These are phyloP conservation scores for Stegodyphus dumicola DNA, from an alignment of 1,140 invertebrate species.

Conservation along the genomic window DNA sequence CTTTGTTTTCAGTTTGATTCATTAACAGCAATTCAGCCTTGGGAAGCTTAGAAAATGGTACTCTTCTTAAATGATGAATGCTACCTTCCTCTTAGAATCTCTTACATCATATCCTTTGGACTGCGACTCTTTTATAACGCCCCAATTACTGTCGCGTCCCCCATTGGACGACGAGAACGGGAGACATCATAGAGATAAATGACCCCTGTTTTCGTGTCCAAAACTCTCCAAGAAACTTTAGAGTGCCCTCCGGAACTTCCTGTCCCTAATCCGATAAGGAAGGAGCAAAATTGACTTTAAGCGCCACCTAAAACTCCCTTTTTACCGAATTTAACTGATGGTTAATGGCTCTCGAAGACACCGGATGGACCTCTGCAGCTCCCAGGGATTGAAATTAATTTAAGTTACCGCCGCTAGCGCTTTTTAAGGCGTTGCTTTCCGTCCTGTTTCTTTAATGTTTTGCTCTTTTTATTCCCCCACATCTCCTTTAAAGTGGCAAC, in stretches of 20 bases:
- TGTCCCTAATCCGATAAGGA: constrained; percentile 38
- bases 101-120: no score
- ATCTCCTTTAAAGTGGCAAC: constrained; percentile 31
- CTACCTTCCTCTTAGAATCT: no score
- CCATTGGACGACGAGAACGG: no score
- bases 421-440: constrained; percentile 17
- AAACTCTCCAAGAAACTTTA: constrained; percentile 32
- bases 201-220: background rate
- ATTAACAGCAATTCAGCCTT: no score
- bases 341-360: constrained; percentile 36
- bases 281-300: constrained; percentile 47
- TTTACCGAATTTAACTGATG: constrained; percentile 57
- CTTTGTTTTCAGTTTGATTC: no score
- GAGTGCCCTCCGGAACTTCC: constrained; percentile 33
- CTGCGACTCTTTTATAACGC: no score
- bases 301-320: constrained; percentile 51
- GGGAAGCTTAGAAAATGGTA: no score
- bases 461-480: background rate
- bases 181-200: constrained; percentile 24
- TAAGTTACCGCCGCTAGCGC: constrained; percentile 43
- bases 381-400: constrained; percentile 47
- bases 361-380: constrained; percentile 13
- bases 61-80: no score
- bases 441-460: background rate
- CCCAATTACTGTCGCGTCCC: no score